Evolutionary conservation across 1,140 invertebrate species (phyloP).

Genomic region (Aphidius ervi): DNA sequence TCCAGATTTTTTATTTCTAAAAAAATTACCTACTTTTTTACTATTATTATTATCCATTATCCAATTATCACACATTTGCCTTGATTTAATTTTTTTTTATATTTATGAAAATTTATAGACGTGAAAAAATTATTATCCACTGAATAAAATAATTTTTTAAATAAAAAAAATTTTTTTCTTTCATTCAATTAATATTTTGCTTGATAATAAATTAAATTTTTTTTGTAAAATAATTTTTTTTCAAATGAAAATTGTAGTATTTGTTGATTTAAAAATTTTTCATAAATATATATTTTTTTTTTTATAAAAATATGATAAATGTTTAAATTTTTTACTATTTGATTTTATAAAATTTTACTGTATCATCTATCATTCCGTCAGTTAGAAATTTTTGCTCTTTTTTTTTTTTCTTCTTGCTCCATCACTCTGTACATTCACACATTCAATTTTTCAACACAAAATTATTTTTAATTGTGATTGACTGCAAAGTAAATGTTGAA

Average conservation of each 20-base stretch:
- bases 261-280: not conserved
- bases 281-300: too few relatives aligned
- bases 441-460: constrained; percentile 34
- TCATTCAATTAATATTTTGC: too few relatives aligned
- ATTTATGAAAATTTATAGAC: too few relatives aligned
- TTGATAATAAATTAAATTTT: not conserved
- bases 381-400: constrained; percentile 51
- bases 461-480: constrained; percentile 55
- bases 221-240: not conserved
- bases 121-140: too few relatives aligned
- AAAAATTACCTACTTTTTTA: too few relatives aligned
- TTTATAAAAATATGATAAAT: not conserved
- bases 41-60: too few relatives aligned
- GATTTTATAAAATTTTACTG: constrained; percentile 4
- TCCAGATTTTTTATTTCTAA: too few relatives aligned
- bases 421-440: constrained; percentile 31
- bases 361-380: constrained; percentile 50
- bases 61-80: too few relatives aligned
- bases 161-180: too few relatives aligned
- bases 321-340: not conserved
- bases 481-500: constrained; percentile 44
- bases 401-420: constrained; percentile 38
- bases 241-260: not conserved
- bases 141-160: too few relatives aligned
- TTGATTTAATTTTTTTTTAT: too few relatives aligned